Percentiles rank a stretch among this genome's conserved stretches.
phyloP scores from a whole-genome alignment of 1,140 invertebrate species.

The Penaeus indicus region DNA sequence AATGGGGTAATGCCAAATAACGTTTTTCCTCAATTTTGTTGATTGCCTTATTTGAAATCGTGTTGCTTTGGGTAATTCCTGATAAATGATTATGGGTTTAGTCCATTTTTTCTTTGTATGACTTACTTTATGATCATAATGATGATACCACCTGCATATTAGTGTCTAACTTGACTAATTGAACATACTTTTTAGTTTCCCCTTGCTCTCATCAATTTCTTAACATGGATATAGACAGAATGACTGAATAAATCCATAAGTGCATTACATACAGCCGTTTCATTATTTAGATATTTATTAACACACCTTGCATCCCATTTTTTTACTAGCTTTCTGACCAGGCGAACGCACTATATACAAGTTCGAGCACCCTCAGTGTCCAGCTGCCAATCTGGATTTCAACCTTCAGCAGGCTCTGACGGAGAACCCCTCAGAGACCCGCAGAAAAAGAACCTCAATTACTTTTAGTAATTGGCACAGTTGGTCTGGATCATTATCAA shows the following conservation, averaged over 20 bases:
- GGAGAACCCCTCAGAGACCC: conserved; percentile 48
- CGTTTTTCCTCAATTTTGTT: too few species aligned
- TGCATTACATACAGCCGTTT: neutral
- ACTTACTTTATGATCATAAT: too few species aligned
- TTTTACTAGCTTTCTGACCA: conserved; percentile 63
- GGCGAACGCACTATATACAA: conserved; percentile 65
- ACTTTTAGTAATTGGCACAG: conserved; percentile 62
- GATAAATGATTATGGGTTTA: too few species aligned
- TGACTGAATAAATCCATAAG: neutral
- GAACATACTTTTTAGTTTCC: too few species aligned
- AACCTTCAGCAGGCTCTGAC: conserved; percentile 62
- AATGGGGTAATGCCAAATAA: too few species aligned
- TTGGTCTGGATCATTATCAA: neutral
- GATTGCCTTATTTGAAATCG: too few species aligned
- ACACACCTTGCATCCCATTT: neutral
- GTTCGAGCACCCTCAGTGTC: conserved; percentile 64
- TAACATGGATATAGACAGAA: too few species aligned
- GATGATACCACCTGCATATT: too few species aligned
- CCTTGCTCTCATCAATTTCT: too few species aligned
- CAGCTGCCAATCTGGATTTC: conserved; percentile 64
- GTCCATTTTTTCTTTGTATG: too few species aligned
- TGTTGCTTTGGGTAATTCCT: too few species aligned
- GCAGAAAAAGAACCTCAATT: conserved; percentile 67
- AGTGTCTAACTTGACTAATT: too few species aligned
- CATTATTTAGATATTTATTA: neutral